phyloP scores from a whole-genome alignment of 1,140 invertebrate genomes.

The Proctacanthus coquilletti region DNA sequence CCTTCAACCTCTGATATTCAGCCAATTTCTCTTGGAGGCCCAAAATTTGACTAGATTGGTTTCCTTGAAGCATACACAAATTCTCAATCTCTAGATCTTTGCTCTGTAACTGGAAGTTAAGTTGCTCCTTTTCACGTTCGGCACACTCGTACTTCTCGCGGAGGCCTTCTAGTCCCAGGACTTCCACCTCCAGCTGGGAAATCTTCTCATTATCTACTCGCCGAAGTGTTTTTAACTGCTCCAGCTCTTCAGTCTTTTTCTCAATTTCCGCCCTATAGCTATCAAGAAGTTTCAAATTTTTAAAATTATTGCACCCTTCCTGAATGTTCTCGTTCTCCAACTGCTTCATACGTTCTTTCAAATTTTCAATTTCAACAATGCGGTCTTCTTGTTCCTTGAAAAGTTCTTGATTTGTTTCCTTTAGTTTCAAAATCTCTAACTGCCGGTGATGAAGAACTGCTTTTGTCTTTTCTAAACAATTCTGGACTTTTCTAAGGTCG shows the following conservation, averaged over 20 bases:
- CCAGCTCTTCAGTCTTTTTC: conserved; percentile 13
- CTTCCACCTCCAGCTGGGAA: conserved; percentile 12
- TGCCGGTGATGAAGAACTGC: conserved; percentile 17
- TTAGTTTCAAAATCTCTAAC: conserved; percentile 14
- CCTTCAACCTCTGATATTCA: background rate
- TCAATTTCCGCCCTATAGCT: conserved; percentile 12
- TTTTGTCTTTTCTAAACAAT: conserved; percentile 11
- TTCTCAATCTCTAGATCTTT: too few species aligned
- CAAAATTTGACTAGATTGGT: too few species aligned
- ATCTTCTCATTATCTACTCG: background rate
- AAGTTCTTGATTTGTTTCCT: background rate
- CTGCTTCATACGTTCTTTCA: conserved; percentile 2
- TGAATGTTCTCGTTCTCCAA: conserved; percentile 12
- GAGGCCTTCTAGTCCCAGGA: conserved; percentile 5
- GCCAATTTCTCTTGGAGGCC: background rate
- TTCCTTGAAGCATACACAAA: too few species aligned
- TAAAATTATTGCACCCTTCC: too few species aligned
- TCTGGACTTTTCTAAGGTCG: too few species aligned
- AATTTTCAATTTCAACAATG: background rate
- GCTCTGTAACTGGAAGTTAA: too few species aligned
- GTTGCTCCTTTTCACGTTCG: conserved; percentile 14
- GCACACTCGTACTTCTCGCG: conserved; percentile 9
- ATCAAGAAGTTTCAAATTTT: too few species aligned
- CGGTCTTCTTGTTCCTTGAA: background rate
- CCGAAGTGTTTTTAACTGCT: conserved; percentile 6